Evolutionary conservation across 2,113 vertebrate genomes (phyloP).

Genomic region (Donacobius atricapilla): DNA sequence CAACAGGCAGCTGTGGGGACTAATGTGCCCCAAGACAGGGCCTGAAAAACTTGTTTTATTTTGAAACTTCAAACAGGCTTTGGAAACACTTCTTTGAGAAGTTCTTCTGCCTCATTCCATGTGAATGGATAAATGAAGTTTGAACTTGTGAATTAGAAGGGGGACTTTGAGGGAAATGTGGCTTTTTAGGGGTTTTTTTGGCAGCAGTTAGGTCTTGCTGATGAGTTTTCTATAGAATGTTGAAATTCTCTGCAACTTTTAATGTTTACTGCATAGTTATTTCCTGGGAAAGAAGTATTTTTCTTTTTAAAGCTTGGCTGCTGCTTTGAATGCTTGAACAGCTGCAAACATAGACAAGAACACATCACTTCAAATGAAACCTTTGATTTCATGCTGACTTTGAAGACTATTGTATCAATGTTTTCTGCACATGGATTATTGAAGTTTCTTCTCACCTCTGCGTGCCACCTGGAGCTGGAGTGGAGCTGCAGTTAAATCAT

Average conservation of each 20-base stretch:
- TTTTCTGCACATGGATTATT: not conserved
- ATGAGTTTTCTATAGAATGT: not conserved
- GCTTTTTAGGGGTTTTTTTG: not conserved
- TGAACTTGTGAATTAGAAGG: not conserved
- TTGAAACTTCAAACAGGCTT: not conserved
- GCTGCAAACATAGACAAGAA: not conserved
- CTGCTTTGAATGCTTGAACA: conserved; percentile 21
- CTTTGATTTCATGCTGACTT: not conserved
- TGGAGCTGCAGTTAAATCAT: not conserved
- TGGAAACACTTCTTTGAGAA: not conserved
- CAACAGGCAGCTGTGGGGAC: not conserved
- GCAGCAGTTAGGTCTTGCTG: not conserved
- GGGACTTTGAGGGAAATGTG: not conserved
- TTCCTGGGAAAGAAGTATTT: not conserved
- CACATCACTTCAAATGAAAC: not conserved
- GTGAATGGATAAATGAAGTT: not conserved
- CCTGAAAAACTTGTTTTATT: not conserved
- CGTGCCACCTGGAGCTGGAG: not conserved
- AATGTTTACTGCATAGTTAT: not conserved
- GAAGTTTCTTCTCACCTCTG: not conserved
- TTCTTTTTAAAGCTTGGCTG: not conserved
- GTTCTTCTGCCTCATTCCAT: conserved; percentile 11
- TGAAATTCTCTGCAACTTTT: not conserved
- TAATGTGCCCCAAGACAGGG: not conserved
- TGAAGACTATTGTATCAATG: not conserved